Base-by-base conservation (phyloP, 2,113 vertebrate species). In the Prunella fulvescens region DNA sequence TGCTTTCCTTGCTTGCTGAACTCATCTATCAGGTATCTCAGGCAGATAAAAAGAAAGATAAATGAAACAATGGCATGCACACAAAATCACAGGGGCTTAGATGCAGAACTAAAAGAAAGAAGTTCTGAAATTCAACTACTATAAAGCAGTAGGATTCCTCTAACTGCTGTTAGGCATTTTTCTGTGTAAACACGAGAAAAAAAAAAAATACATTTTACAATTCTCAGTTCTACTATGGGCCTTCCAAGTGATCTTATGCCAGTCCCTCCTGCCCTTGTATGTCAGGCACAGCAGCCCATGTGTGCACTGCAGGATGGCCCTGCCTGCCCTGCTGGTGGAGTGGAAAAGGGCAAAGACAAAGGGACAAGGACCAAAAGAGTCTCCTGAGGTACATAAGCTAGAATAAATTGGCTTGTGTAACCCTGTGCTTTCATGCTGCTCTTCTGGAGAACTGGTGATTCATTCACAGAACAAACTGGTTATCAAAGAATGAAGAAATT, bases 211-310 rank as follows among this genome's bases (percentile, higher is more conserved):
- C 1, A 1, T 61, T 56, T 37, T 64, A 67, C 17, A 80, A 24
- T 57, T 69, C 44, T 24, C n/a, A 56, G 19, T 66, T 89, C 47
- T 64, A 2, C 11, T 33, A 12, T 1, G 2, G 19, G 37, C 7
- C 79, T 92, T 76, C 48, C 69, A 78, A 71, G 53, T 0, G 2
- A 88, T 25, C 7, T 48, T 48, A 19, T 28, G n/a, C 9, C 56
- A 80, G 35, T n/a, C 19, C 29, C 23, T 88, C 28, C 44, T 60
- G n/a, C 8, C 17, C 20, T 11, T 20, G 20, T 57, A 58, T 0
- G 1, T 14, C 40, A 72, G 47, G 12, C 15, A 53, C 19, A 62
- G 45, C 45, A 62, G 16, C 15, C 45, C 44, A 26, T 0, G 0
- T 13, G 39, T 50, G 44, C 48, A 42, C 29, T 12, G 14, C 6